phyloP scores from a whole-genome alignment of 92 coral and sea anemone genomes.

The Plumapathes pennacea region DNA sequence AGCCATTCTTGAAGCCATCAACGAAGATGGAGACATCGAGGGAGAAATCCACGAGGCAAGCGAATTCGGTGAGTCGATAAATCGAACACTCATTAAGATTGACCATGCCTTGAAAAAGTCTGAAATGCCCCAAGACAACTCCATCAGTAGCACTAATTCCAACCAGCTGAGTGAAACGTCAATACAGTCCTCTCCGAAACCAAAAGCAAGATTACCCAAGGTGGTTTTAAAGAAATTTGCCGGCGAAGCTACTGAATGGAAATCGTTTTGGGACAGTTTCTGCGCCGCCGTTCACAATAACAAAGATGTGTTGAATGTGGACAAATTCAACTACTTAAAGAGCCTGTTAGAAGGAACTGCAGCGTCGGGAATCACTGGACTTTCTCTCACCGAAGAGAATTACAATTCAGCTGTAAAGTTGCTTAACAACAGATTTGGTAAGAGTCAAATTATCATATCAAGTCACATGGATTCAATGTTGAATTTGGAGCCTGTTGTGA shows the following conservation, averaged over 20 bases:
- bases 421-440: slow-evolving; percentile 40
- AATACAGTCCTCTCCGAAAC: too few relatives aligned
- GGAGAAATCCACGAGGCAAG: too few relatives aligned
- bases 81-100: too few relatives aligned
- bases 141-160: too few relatives aligned
- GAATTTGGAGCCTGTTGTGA: slow-evolving; percentile 5
- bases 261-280: slow-evolving; percentile 37
- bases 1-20: too few relatives aligned
- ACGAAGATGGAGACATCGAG: too few relatives aligned
- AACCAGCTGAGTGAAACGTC: too few relatives aligned
- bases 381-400: slow-evolving; percentile 25
- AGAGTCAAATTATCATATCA: slow-evolving; percentile 30
- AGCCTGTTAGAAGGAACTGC: slow-evolving; percentile 45
- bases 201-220: slow-evolving; percentile 29
- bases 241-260: slow-evolving; percentile 44
- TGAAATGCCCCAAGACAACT: too few relatives aligned
- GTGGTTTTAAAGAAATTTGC: slow-evolving; percentile 14
- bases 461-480: slow-evolving; percentile 44
- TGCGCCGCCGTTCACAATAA: slow-evolving; percentile 31
- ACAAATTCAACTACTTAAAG: slow-evolving; percentile 33
- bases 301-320: slow-evolving; percentile 15
- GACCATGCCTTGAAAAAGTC: too few relatives aligned
- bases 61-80: too few relatives aligned
- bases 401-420: slow-evolving; percentile 28
- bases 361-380: slow-evolving; percentile 26